phyloP scores from a whole-genome alignment of 2,888 invertebrate genomes.

The Oeneis ivallda region DNA sequence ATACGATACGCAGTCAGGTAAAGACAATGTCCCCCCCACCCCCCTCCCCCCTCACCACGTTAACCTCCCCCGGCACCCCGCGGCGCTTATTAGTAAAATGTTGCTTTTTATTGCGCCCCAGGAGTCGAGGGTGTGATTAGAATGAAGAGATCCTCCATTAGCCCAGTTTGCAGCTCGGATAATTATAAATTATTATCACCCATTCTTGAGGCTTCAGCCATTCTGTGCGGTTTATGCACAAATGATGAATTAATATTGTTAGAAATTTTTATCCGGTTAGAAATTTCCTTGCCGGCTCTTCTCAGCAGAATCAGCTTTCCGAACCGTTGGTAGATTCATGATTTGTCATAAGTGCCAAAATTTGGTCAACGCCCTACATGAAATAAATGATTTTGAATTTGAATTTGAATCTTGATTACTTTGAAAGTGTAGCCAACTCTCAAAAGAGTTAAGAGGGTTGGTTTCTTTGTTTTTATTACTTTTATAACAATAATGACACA shows the following conservation, averaged over 20 bases:
- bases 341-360: too few relatives aligned
- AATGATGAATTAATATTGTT: neutral
- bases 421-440: too few relatives aligned
- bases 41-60: constrained; percentile 7
- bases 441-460: too few relatives aligned
- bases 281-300: too few relatives aligned
- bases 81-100: constrained; percentile 42
- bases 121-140: constrained; percentile 29
- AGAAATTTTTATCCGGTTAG: too few relatives aligned
- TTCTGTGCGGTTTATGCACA: neutral
- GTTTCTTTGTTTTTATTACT: too few relatives aligned
- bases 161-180: constrained; percentile 28
- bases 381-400: too few relatives aligned
- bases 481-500: too few relatives aligned
- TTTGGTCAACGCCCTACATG: too few relatives aligned
- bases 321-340: too few relatives aligned
- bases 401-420: too few relatives aligned
- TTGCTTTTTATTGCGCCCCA: constrained; percentile 35
- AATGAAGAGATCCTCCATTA: constrained; percentile 35
- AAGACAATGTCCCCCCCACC: constrained; percentile 36
- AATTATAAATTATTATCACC: constrained; percentile 3
- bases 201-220: neutral
- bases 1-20: constrained; percentile 22
- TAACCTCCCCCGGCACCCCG: constrained; percentile 3
- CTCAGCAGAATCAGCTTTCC: too few relatives aligned